Percentiles rank a stretch among this genome's conserved stretches.
phyloP scores from a whole-genome alignment of 2,113 vertebrate genomes.

The Potamarius usumacintae region DNA sequence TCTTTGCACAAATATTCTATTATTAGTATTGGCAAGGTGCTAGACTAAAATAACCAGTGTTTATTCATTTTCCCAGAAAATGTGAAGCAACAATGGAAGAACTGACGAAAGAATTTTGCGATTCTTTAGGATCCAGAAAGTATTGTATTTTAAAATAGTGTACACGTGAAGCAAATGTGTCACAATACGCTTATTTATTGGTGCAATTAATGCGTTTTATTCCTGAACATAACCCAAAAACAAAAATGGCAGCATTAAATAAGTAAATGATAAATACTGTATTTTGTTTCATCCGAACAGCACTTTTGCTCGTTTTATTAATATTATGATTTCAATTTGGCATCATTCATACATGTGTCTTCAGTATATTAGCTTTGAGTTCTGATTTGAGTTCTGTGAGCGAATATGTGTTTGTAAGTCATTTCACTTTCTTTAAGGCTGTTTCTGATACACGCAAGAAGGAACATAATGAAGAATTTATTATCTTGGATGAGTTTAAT shows the following conservation, averaged over 20 bases:
- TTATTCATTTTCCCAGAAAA: neutral
- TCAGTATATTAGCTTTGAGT: neutral
- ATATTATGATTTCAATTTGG: neutral
- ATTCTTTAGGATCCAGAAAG: neutral
- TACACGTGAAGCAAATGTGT: neutral
- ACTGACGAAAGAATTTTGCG: too few relatives aligned
- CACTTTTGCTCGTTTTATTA: neutral
- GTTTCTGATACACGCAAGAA: neutral
- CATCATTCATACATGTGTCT: neutral
- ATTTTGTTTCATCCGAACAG: neutral
- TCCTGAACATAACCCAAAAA: too few relatives aligned
- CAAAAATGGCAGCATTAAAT: neutral
- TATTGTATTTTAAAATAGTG: neutral
- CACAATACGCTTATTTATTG: too few relatives aligned
- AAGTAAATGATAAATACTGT: neutral
- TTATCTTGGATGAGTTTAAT: neutral
- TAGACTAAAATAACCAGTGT: neutral
- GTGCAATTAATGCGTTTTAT: too few relatives aligned
- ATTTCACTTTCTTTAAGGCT: neutral
- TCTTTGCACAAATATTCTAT: neutral
- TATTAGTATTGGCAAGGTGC: slow-evolving; percentile 6
- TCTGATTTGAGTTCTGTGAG: too few relatives aligned
- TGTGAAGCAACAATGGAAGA: neutral
- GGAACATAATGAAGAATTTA: too few relatives aligned
- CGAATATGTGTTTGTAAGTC: neutral